Evolutionary conservation across 2,113 vertebrate genomes (phyloP), one percentile per base, ranked within the genome.

Genomic region (Cyanoderma ruficeps): DNA sequence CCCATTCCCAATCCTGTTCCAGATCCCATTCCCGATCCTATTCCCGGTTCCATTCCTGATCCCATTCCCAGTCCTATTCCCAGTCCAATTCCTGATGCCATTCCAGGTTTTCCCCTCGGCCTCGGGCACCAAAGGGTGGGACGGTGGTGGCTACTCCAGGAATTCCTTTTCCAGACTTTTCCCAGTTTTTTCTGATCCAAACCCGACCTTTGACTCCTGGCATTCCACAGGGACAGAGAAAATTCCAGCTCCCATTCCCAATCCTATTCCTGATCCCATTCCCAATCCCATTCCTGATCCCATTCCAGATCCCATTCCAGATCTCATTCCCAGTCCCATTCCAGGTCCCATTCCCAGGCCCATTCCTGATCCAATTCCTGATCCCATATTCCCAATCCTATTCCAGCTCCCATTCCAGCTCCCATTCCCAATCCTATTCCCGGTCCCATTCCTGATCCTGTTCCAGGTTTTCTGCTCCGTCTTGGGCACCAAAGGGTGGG

Each of bases 31-130:
- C 44, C 64, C 4, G 16, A 1, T 25, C n/a, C 15, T 0, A 10
- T 49, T 69, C 65, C 46, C 12, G 11, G 13, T 13, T 13, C 41
- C 41, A 41, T 41, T 41, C 41, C 41, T 6, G 41, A 41, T 4
- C 12, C 25, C 1, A 30, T 47, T 67, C 42, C 44, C 9, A 23
- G 0, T 33, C n/a, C 67, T 9, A 31, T 52, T 52, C 68, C 68
- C 0, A 1, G 5, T 67, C 19, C 41, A 0, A 46, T 67, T 46
- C 42, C 64, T 4, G 15, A 2, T 24, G 24, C 27, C 1, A 10
- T 49, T 68, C 65, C 44, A 10, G 46, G 65, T 67, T 67, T 47
- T 67, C 33, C 5, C 2, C 64, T 68, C 23, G 1, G 23, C 33
- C 65, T 20, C 5, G 1, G 64, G 9, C 33, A 35, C 17, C 3